Base-by-base conservation (phyloP, 1,140 invertebrate species). In the Drosophila kohkoa region DNA sequence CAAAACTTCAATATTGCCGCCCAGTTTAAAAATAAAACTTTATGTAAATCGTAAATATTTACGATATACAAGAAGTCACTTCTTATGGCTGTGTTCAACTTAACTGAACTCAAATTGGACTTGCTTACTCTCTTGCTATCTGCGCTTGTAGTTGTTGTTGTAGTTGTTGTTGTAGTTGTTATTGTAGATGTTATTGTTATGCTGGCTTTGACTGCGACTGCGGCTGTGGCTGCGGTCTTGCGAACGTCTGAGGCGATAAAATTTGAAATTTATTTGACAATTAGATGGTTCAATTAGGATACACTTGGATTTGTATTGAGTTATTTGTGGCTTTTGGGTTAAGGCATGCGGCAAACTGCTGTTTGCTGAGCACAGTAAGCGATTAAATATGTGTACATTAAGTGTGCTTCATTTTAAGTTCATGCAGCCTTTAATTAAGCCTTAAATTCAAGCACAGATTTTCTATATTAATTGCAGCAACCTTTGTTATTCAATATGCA, bases 21-120 rank as follows among this genome's bases (percentile, higher is more conserved):
- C 52, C 54, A 58, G 43, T 45, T 65, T 43, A 16, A 67, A 64
- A 81, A 73, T 73, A 83, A 70, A 75, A 86, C 71, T 87, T 74
- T 69, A 82, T 87, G 79, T 76, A 57, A 77, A 73, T 87, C 79
- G 82, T 87, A 82, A 87, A 87, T 75, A 82, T 87, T 82, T 79
- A 87, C 83, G 79, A 74, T 76, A 71, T 76, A 69, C 45, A 63
- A 58, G 52, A 63, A 70, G 51, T 69, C 58, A 55, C 8, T 38
- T 55, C 49, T 60, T 48, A 57, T 43, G 58, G 13, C 55, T 54
- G 46, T 35, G 46, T 35, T 43, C 41, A 59, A 59, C 54, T 51
- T 67, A 67, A 67, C 51, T 43, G 35, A 74, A 55, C 41, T 69
- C 30, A 51, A 70, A 63, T 70, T 63, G 66, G 64, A 75, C 66